Conservation (phyloP, 1,140 invertebrate species). For the Atta colombica region DNA sequence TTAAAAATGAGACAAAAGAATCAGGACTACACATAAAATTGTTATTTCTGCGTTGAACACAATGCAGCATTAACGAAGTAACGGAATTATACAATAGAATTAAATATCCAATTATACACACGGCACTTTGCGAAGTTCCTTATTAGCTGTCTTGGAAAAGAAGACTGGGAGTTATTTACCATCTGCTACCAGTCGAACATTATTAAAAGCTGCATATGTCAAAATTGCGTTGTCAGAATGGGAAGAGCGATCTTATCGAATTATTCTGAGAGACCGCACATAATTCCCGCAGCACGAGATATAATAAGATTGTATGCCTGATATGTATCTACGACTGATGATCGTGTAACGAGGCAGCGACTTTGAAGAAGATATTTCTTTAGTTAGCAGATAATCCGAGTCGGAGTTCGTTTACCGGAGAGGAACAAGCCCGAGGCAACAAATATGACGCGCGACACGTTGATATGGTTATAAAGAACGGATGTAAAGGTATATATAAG, state of each 20-base stretch:
- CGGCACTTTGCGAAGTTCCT: background rate
- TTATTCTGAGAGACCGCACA: background rate
- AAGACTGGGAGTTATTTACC: background rate
- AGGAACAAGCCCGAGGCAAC: background rate
- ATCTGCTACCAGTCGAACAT: constrained; percentile 7
- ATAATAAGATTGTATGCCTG: constrained; percentile 2
- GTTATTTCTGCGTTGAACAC: background rate
- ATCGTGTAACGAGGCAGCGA: constrained; percentile 24
- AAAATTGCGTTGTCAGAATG: constrained; percentile 22
- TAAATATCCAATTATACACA: constrained; percentile 21
- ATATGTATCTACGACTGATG: background rate
- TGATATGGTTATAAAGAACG: constrained; percentile 43
- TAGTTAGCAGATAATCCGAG: constrained; percentile 32
- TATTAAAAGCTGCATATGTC: constrained; percentile 27
- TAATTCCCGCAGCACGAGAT: constrained; percentile 1
- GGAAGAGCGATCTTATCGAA: constrained; percentile 21
- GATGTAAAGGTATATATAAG: constrained; percentile 24
- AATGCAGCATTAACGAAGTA: constrained; percentile 18
- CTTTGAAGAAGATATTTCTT: constrained; percentile 33
- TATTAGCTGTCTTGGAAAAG: background rate
- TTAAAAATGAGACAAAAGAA: background rate
- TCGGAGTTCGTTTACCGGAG: background rate
- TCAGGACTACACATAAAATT: background rate
- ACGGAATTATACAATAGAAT: constrained; percentile 22
- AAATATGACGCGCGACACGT: constrained; percentile 10